phyloP scores from a whole-genome alignment of 1,140 invertebrate genomes.

The Cotesia glomerata region DNA sequence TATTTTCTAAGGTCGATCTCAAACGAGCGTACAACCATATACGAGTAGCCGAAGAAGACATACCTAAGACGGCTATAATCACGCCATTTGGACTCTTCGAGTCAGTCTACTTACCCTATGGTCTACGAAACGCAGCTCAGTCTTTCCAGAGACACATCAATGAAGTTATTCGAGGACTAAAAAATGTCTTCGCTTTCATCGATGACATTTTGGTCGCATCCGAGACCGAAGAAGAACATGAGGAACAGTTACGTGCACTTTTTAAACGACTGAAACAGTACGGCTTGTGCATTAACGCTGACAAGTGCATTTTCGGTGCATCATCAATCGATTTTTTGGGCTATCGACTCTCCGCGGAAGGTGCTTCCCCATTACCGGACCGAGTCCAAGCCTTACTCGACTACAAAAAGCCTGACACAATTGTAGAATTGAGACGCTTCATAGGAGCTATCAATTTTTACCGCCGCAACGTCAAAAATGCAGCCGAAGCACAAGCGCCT shows the following conservation, averaged over 20 bases:
- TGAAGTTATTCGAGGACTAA: slow-evolving; percentile 32
- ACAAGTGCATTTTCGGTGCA: slow-evolving; percentile 43
- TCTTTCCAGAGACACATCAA: slow-evolving; percentile 60
- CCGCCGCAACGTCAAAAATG: slow-evolving; percentile 26
- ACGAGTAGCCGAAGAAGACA: slow-evolving; percentile 33
- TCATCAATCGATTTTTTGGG: slow-evolving; percentile 30
- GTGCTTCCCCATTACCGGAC: slow-evolving; percentile 40
- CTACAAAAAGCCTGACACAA: slow-evolving; percentile 19
- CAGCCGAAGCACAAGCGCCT: slow-evolving; percentile 24
- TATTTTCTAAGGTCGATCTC: slow-evolving; percentile 59
- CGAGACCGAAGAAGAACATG: slow-evolving; percentile 41
- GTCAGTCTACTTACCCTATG: slow-evolving; percentile 55
- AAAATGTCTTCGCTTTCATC: slow-evolving; percentile 38
- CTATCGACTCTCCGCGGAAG: slow-evolving; percentile 39
- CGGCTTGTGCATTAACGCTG: slow-evolving; percentile 42
- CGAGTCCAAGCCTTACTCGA: slow-evolving; percentile 38
- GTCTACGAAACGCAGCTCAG: slow-evolving; percentile 58
- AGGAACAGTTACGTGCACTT: slow-evolving; percentile 29
- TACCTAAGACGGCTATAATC: slow-evolving; percentile 51
- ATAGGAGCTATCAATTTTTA: slow-evolving; percentile 46
- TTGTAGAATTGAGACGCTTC: slow-evolving; percentile 20
- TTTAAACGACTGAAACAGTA: slow-evolving; percentile 39
- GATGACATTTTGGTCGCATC: slow-evolving; percentile 41
- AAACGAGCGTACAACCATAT: slow-evolving; percentile 56
- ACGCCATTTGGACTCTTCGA: slow-evolving; percentile 50